Percentiles rank a stretch among this genome's conserved stretches.
These are phyloP conservation scores for Hofmannophila pseudospretella DNA, from an alignment of 2,888 invertebrate species.

Conservation along the genomic window DNA sequence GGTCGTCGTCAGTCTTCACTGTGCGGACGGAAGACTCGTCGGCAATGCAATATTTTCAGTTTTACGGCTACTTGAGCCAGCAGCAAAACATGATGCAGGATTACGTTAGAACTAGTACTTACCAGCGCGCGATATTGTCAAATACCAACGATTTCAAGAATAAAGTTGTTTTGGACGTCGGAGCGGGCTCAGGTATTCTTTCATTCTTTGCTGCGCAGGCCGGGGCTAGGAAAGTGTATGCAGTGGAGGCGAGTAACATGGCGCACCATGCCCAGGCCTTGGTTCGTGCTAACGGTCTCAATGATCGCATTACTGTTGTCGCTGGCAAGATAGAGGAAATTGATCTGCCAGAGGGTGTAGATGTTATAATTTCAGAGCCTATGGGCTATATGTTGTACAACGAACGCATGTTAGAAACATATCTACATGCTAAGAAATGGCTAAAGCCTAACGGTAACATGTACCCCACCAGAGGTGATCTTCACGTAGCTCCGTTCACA, in stretches of 20 bases:
- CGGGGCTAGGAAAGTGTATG: slow-evolving; percentile 97
- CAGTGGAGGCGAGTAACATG: slow-evolving; percentile 99
- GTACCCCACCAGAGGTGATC: slow-evolving; percentile 97
- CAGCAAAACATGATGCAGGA: slow-evolving; percentile 99
- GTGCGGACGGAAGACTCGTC: slow-evolving; percentile 98
- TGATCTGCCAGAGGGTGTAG: slow-evolving; percentile 95
- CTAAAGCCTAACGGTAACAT: slow-evolving; percentile 94
- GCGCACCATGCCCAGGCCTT: slow-evolving; percentile 95
- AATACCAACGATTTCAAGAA: slow-evolving; percentile 94
- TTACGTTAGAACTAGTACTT: slow-evolving; percentile 98
- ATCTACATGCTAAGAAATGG: slow-evolving; percentile 99
- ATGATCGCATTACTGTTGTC: slow-evolving; percentile 92
- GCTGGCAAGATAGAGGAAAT: slow-evolving; percentile 99
- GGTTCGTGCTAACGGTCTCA: slow-evolving; percentile 92
- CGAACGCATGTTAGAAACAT: slow-evolving; percentile 99
- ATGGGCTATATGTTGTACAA: slow-evolving; percentile 99
- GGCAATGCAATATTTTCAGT: slow-evolving; percentile 99
- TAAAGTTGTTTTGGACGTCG: slow-evolving; percentile 97
- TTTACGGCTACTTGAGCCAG: slow-evolving; percentile 98
- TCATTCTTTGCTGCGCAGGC: slow-evolving; percentile 99
- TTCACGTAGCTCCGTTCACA: slow-evolving; percentile 98
- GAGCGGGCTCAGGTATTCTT: slow-evolving; percentile 98
- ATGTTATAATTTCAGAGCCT: slow-evolving; percentile 98
- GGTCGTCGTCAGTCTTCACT: slow-evolving; percentile 90
- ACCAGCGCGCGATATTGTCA: slow-evolving; percentile 96